phyloP scores from a whole-genome alignment of 2,797 vertebrate genomes.

The Morelia viridis region DNA sequence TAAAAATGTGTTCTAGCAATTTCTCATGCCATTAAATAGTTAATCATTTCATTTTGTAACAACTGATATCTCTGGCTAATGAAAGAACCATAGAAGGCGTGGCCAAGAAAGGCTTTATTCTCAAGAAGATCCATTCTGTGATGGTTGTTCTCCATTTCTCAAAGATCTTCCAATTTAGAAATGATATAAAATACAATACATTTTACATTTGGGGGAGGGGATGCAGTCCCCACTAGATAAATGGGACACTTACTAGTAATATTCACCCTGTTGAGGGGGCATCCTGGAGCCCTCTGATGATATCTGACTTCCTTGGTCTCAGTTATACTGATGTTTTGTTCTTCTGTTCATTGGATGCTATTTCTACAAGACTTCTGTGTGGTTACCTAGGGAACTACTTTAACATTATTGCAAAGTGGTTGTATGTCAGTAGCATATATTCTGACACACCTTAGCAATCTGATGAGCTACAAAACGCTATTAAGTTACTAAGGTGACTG shows the following conservation, averaged over 20 bases:
- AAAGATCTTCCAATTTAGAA: neutral
- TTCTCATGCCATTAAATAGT: neutral
- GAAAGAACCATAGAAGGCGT: neutral
- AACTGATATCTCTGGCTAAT: neutral
- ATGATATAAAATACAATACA: neutral
- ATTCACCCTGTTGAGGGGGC: neutral
- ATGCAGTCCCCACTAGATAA: neutral
- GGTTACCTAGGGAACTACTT: conserved; percentile 24
- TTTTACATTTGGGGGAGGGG: neutral
- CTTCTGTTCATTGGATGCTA: neutral
- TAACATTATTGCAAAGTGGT: neutral
- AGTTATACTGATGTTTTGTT: neutral
- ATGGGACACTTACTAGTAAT: neutral
- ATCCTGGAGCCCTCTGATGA: neutral
- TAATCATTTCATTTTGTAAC: neutral
- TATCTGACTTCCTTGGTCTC: neutral
- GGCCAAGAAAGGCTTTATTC: neutral
- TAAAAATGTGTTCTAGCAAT: neutral
- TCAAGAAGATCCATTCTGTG: neutral
- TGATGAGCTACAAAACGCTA: neutral
- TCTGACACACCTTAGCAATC: neutral
- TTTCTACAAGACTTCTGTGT: neutral
- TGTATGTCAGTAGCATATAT: neutral
- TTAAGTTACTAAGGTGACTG: neutral
- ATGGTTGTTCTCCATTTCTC: neutral